Evolutionary conservation across 1,140 invertebrate species (phyloP).

Genomic region (Brachionus plicatilis): DNA sequence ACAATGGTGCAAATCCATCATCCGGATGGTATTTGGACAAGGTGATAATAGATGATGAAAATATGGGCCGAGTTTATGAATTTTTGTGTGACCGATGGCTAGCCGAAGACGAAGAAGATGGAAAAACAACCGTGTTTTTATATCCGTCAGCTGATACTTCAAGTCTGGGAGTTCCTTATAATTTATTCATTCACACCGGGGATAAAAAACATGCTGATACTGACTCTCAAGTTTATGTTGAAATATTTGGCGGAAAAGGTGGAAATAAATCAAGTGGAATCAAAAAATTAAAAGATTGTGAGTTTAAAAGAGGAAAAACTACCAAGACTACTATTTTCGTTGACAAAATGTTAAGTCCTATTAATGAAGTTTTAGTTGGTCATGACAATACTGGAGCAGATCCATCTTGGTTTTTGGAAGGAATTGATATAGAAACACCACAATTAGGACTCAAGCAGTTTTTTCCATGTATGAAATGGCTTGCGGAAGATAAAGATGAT

Average conservation of each 20-base stretch:
- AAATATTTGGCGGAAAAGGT: conserved; percentile 49
- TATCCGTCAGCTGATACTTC: conserved; percentile 45
- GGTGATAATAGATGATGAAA: conserved; percentile 52
- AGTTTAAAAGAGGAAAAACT: conserved; percentile 50
- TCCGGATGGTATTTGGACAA: conserved; percentile 44
- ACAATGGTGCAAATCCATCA: conserved; percentile 53
- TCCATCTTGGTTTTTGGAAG: conserved; percentile 54
- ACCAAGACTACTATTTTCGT: conserved; percentile 53
- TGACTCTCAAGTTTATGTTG: conserved; percentile 50
- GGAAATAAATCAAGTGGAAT: conserved; percentile 49
- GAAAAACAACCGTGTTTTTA: conserved; percentile 50
- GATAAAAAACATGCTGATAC: conserved; percentile 51
- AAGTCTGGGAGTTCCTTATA: conserved; percentile 48
- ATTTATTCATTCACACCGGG: conserved; percentile 52
- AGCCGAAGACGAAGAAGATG: conserved; percentile 53
- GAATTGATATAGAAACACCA: conserved; percentile 50
- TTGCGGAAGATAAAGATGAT: conserved; percentile 52
- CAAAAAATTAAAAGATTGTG: conserved; percentile 51
- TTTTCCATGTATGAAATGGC: conserved; percentile 54
- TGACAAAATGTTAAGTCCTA: conserved; percentile 49
- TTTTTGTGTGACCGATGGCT: conserved; percentile 53
- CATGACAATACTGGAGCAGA: conserved; percentile 52
- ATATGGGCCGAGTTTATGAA: conserved; percentile 47
- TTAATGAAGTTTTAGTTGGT: conserved; percentile 51
- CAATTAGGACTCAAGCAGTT: conserved; percentile 52